phyloP scores from a whole-genome alignment of 2,888 invertebrate genomes.

The Tenthredo distinguenda region DNA sequence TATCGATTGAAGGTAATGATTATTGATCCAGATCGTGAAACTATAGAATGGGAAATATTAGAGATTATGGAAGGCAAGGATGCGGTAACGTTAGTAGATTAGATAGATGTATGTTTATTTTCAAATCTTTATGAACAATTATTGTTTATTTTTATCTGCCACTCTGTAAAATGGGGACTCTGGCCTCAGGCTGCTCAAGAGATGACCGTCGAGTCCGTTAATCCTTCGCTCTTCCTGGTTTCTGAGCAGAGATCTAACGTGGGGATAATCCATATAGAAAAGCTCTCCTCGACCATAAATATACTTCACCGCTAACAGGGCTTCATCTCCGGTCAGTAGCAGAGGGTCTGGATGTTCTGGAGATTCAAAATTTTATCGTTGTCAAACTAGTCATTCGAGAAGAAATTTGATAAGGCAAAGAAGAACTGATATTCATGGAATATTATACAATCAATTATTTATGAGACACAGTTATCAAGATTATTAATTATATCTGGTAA shows the following conservation, averaged over 20 bases:
- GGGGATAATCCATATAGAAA: slow-evolving; percentile 85
- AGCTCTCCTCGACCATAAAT: slow-evolving; percentile 81
- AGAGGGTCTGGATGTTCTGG: slow-evolving; percentile 81
- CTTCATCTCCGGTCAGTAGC: slow-evolving; percentile 82
- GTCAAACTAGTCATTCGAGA: not conserved
- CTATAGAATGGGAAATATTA: not conserved
- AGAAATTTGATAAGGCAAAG: slow-evolving; percentile 51
- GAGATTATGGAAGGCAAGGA: not conserved
- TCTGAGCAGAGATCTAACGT: slow-evolving; percentile 81
- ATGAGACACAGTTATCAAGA: not conserved
- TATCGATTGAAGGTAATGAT: not conserved
- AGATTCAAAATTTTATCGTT: not conserved
- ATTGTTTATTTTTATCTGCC: not conserved
- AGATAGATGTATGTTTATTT: not conserved
- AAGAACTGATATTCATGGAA: slow-evolving; percentile 48
- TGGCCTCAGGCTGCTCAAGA: slow-evolving; percentile 83
- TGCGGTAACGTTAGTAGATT: not conserved
- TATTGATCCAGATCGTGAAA: not conserved
- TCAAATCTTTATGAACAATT: not conserved
- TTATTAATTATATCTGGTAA: not conserved
- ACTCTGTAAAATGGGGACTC: slow-evolving; percentile 82
- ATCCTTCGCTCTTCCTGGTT: slow-evolving; percentile 82
- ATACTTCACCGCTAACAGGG: slow-evolving; percentile 80
- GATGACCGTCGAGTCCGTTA: slow-evolving; percentile 82
- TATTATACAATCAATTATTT: slow-evolving; percentile 67